Conservation (phyloP, 53 echinoderm and acorn worm species). For the Holothuria leucospilota region DNA sequence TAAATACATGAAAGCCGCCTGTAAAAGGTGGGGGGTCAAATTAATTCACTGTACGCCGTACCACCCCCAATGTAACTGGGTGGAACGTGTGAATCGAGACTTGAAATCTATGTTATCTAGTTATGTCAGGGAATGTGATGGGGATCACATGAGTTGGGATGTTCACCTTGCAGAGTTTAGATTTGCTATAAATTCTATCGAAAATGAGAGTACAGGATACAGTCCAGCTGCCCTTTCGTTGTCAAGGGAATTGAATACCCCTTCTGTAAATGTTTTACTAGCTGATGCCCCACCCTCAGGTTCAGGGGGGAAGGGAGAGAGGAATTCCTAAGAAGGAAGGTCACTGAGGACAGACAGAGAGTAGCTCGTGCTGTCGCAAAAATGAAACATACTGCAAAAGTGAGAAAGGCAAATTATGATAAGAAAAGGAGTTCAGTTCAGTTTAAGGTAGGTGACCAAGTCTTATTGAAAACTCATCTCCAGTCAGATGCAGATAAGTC, state of each 20-base stretch:
- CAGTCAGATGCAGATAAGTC: conserved; percentile 25
- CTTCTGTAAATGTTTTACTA: neutral
- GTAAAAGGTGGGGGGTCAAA: conserved; percentile 58
- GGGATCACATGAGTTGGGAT: conserved; percentile 65
- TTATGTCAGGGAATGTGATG: conserved; percentile 20
- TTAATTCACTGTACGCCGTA: conserved; percentile 63
- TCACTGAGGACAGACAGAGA: neutral
- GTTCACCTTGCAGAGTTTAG: conserved; percentile 64
- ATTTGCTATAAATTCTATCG: conserved; percentile 47
- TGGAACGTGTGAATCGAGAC: conserved; percentile 68
- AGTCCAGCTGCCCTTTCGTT: neutral
- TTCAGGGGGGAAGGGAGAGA: neutral
- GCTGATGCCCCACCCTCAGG: neutral
- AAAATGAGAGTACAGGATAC: conserved; percentile 41
- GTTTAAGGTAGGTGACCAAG: conserved; percentile 36
- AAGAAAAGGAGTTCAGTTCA: conserved; percentile 15
- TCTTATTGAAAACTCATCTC: conserved; percentile 39
- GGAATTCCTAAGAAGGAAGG: neutral
- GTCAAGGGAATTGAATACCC: neutral
- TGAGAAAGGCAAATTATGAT: conserved; percentile 31
- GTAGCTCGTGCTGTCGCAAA: neutral
- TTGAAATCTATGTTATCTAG: conserved; percentile 64
- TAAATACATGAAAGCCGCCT: conserved; percentile 38
- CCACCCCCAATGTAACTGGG: conserved; percentile 71
- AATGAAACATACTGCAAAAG: neutral